Evolutionary conservation across 2,888 invertebrate genomes (phyloP), one percentile per base, ranked within the genome.

Genomic region (Ischnus inquisitorius): DNA sequence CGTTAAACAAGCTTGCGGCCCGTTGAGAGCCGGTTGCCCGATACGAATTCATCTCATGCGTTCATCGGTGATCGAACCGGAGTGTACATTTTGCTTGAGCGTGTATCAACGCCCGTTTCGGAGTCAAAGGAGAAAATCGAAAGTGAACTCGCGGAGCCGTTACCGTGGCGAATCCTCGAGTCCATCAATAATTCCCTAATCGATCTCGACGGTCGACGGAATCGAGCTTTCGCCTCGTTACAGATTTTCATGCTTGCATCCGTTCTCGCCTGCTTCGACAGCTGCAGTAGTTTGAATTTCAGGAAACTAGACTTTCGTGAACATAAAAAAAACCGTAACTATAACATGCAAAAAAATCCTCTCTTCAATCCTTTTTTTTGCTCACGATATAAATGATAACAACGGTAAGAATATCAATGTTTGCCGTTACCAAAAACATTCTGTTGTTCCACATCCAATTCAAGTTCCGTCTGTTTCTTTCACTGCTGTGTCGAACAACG

Each of bases 1-100:
- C 79, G 82, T 67, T 82, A 79, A 82, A 76, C 82, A 75, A 84
- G 65, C 75, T 81, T 57, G 60, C 75, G 67, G 67, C 67, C 65
- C 19, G 16, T 28, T 1, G 41, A 54, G 41, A 54, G 43, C 48
- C 62, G 46, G n/a, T n/a, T 57, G 75, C 48, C 78, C 48, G 25
- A 34, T 64, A 75, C 48, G 64, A 81, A 78, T 78, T 68, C 78
- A 81, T 78, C 78, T 69, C 64, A 48, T 69, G 57, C 57, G 75
- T 75, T 34, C 64, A 64, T 75, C 62, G 22, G 48, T 34, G 39
- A 64, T 75, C 75, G 51, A 34, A 6, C 2, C 64, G 28, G 22
- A 64, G 75, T 64, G 51, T 74, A 74, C 62, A 64, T 39, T 51
- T 51, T 51, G 14, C 75, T 19, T 46, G 48, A 28, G 60, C 46